Conservation (phyloP, 1,140 invertebrate genomes). For the Cataglyphis hispanica region DNA sequence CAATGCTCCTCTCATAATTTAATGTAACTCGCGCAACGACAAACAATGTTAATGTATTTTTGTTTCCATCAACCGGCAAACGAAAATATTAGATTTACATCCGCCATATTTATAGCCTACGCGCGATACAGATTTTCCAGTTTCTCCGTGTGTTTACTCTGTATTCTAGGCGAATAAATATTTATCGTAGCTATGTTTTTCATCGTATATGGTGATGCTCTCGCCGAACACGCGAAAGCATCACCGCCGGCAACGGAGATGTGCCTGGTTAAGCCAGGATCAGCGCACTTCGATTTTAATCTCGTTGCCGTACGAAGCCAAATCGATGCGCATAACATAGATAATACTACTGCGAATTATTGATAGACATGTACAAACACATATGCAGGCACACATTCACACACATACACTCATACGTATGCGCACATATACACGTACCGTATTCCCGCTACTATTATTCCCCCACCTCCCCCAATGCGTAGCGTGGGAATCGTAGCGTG, state of each 20-base stretch:
- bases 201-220: conserved; percentile 16
- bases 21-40: conserved; percentile 25
- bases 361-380: conserved; percentile 30
- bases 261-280: conserved; percentile 42
- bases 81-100: conserved; percentile 57
- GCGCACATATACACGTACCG: neutral
- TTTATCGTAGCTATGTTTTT: conserved; percentile 59
- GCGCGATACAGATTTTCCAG: conserved; percentile 44
- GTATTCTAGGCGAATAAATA: conserved; percentile 60
- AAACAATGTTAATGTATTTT: conserved; percentile 54
- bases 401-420: too few relatives aligned
- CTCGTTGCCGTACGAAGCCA: conserved; percentile 50
- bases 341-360: conserved; percentile 59
- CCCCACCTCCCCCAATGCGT: neutral
- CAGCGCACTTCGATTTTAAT: conserved; percentile 59
- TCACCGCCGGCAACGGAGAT: conserved; percentile 38
- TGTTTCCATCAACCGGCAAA: conserved; percentile 42
- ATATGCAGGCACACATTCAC: too few relatives aligned
- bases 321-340: conserved; percentile 52
- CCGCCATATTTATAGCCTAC: conserved; percentile 23
- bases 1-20: conserved; percentile 36
- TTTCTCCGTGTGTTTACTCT: conserved; percentile 44
- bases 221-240: conserved; percentile 24
- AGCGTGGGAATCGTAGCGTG: conserved; percentile 28
- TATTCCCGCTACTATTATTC: conserved; percentile 17